Conservation (phyloP, 2,113 vertebrate species). For the Cyanistes caeruleus region DNA sequence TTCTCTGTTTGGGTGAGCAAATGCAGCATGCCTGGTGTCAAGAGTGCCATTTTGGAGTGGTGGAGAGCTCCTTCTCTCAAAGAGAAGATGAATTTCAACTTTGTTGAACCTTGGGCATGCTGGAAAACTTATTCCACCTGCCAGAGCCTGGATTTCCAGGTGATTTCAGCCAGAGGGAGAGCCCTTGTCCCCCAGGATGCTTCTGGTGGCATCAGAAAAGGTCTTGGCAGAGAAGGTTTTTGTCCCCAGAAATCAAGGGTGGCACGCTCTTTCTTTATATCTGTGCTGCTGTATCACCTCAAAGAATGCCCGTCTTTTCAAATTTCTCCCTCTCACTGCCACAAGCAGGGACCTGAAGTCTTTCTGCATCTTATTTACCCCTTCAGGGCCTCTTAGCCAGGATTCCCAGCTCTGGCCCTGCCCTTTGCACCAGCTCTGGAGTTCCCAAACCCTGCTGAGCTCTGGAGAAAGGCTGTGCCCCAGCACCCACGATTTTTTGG, state of each 20-base stretch:
- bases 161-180: neutral
- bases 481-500: too few species aligned
- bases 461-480: neutral
- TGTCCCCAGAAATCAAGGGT: neutral
- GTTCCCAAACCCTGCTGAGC: neutral
- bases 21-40: neutral
- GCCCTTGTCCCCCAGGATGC: neutral
- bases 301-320: neutral
- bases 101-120: accelerated
- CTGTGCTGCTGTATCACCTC: neutral
- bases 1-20: neutral
- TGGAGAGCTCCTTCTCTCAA: neutral
- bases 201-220: neutral
- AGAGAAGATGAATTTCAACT: neutral
- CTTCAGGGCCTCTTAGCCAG: neutral
- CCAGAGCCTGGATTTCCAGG: neutral
- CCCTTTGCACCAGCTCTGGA: neutral
- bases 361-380: neutral
- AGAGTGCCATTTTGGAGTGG: accelerated
- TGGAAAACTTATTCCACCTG: neutral
- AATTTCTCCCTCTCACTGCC: neutral
- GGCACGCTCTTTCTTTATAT: neutral
- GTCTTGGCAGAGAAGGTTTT: neutral
- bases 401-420: neutral
- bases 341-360: neutral